A percentile compares a stretch with the other conserved stretches of the same genome.
Conservation (phyloP, 2,888 invertebrate genomes). For the Orthosia incerta region DNA sequence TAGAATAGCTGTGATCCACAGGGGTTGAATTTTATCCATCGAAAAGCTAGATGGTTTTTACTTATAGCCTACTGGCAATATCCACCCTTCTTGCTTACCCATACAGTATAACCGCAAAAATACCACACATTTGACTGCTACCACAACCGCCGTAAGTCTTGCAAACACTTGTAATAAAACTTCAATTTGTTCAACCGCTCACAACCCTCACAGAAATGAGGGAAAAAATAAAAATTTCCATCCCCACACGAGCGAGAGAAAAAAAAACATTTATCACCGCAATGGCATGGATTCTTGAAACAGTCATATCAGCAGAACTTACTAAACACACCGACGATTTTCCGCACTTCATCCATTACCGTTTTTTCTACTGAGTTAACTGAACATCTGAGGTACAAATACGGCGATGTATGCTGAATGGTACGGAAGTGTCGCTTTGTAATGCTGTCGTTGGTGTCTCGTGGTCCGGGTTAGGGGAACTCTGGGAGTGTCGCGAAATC, state of each 20-base stretch:
- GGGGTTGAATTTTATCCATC: background rate
- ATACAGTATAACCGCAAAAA: background rate
- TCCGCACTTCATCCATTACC: constrained; percentile 35
- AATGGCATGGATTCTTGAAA: constrained; percentile 63
- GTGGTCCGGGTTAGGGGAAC: constrained; percentile 56
- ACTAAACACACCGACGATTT: constrained; percentile 19
- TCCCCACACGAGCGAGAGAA: constrained; percentile 42
- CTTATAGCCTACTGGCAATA: constrained; percentile 6
- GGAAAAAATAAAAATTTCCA: constrained; percentile 60
- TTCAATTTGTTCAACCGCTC: constrained; percentile 60
- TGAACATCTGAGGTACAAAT: constrained; percentile 13
- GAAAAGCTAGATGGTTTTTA: constrained; percentile 1
- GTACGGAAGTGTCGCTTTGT: constrained; percentile 20
- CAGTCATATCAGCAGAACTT: constrained; percentile 62
- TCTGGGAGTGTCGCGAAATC: constrained; percentile 74
- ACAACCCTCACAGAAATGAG: constrained; percentile 38
- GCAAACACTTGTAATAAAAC: constrained; percentile 60
- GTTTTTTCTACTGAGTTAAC: constrained; percentile 6
- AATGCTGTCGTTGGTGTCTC: constrained; percentile 8
- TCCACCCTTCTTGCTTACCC: constrained; percentile 27
- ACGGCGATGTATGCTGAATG: constrained; percentile 45
- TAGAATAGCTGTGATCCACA: too few species aligned
- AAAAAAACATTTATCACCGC: constrained; percentile 69
- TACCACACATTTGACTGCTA: constrained; percentile 26
- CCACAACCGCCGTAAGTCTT: constrained; percentile 42